Evolutionary conservation across 2,797 vertebrate genomes (phyloP).

Genomic region (Microhierax caerulescens): DNA sequence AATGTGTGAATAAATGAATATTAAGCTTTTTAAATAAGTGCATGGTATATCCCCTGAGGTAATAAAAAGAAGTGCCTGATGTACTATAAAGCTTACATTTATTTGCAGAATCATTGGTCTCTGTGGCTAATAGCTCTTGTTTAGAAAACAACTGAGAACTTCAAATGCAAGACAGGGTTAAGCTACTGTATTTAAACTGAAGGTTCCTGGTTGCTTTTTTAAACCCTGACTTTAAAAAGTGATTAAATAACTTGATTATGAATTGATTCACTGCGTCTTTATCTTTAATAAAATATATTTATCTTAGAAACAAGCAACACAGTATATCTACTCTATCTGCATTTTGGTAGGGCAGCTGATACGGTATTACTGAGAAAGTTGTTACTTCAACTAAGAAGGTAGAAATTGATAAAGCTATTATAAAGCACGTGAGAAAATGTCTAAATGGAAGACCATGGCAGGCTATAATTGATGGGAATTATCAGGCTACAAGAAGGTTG

Average conservation of each 20-base stretch:
- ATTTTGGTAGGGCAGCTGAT: not conserved
- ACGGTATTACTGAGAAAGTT: not conserved
- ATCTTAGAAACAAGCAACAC: not conserved
- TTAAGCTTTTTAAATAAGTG: constrained; percentile 17
- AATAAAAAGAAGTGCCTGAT: not conserved
- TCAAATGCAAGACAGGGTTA: not conserved
- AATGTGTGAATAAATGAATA: constrained; percentile 35
- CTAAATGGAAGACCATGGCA: not conserved
- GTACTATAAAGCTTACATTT: not conserved
- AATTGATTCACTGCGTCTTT: not conserved
- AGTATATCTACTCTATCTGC: not conserved
- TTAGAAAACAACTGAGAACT: not conserved
- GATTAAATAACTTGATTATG: not conserved
- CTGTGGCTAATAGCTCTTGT: not conserved
- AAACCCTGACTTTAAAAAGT: not conserved
- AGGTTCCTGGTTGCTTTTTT: not conserved
- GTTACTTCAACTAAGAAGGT: not conserved
- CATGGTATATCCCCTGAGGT: not conserved
- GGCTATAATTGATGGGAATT: not conserved
- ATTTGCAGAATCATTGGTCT: not conserved
- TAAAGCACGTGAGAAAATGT: not conserved
- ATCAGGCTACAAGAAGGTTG: not conserved
- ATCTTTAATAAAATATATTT: not conserved
- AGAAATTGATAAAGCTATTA: not conserved
- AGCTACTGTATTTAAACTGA: not conserved